Evolutionary conservation across 64 coral and sea anemone species (phyloP).

Genomic region (Stylophora pistillata): DNA sequence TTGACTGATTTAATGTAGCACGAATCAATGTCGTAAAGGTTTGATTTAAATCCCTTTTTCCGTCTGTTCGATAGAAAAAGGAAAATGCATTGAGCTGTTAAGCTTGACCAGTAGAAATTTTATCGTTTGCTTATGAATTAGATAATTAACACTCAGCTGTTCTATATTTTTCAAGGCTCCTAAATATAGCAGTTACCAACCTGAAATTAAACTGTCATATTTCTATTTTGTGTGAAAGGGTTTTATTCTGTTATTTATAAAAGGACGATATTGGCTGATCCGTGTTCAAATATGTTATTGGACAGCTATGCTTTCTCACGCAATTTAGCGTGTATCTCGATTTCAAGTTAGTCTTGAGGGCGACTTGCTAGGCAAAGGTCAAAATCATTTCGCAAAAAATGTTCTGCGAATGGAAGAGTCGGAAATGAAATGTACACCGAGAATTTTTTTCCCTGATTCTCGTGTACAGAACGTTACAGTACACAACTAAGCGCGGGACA

Average conservation of each 20-base stretch:
- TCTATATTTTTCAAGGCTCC: background rate
- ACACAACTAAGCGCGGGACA: conserved; percentile 47
- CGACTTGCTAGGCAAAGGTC: no score
- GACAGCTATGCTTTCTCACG: background rate
- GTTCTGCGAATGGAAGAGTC: conserved; percentile 3
- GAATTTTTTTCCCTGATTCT: conserved; percentile 99
- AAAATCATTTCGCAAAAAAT: background rate
- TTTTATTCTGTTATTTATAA: background rate
- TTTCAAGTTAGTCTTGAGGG: no score
- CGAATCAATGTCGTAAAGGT: no score
- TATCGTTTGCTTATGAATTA: no score
- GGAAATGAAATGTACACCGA: conserved; percentile 59
- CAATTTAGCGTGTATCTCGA: background rate
- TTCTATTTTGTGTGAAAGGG: background rate
- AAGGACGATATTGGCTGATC: background rate
- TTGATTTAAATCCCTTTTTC: no score
- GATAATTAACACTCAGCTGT: background rate
- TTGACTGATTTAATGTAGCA: no score
- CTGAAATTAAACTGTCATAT: background rate
- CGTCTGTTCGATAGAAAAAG: no score
- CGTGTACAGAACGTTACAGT: conserved; percentile 99
- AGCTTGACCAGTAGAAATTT: no score
- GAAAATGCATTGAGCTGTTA: no score
- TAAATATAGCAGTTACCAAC: background rate
- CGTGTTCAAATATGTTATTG: background rate